Evolutionary conservation across 2,797 vertebrate genomes (phyloP).

Genomic region (Hafferia zeledoni): DNA sequence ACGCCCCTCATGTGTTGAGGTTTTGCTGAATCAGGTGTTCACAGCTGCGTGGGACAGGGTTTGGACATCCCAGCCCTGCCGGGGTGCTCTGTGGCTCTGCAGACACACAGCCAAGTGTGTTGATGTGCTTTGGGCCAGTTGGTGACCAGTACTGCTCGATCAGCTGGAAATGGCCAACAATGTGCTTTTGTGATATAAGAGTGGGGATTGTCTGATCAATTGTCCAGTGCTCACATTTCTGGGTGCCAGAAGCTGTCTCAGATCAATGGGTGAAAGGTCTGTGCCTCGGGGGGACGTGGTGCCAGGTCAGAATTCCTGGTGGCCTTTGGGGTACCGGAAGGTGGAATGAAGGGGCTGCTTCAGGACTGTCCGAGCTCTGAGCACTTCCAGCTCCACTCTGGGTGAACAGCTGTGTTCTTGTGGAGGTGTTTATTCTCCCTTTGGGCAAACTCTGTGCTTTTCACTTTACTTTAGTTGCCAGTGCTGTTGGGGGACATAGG

Average conservation of each 20-base stretch:
- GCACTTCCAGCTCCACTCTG: not conserved
- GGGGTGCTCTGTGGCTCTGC: not conserved
- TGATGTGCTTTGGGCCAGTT: constrained; percentile 18
- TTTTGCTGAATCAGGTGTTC: constrained; percentile 1
- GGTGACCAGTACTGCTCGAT: constrained; percentile 62
- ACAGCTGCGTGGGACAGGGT: accelerated
- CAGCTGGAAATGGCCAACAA: constrained; percentile 55
- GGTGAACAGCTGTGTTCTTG: not conserved
- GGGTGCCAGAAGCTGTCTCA: constrained; percentile 21
- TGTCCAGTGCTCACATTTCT: not conserved
- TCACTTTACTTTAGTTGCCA: not conserved
- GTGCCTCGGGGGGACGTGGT: not conserved
- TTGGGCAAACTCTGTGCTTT: not conserved
- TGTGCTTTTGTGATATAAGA: constrained; percentile 67
- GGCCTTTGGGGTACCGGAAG: not conserved
- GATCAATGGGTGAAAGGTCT: constrained; percentile 22
- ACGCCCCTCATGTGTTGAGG: not conserved
- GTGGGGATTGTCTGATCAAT: constrained; percentile 43
- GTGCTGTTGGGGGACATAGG: not conserved
- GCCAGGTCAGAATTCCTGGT: not conserved
- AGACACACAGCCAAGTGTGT: not conserved
- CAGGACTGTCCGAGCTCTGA: not conserved
- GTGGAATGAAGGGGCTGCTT: not conserved
- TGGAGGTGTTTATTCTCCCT: not conserved
- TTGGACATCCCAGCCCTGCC: not conserved